Evolutionary conservation across 2,888 invertebrate genomes (phyloP).

Genomic region (Cheilosia urbana): DNA sequence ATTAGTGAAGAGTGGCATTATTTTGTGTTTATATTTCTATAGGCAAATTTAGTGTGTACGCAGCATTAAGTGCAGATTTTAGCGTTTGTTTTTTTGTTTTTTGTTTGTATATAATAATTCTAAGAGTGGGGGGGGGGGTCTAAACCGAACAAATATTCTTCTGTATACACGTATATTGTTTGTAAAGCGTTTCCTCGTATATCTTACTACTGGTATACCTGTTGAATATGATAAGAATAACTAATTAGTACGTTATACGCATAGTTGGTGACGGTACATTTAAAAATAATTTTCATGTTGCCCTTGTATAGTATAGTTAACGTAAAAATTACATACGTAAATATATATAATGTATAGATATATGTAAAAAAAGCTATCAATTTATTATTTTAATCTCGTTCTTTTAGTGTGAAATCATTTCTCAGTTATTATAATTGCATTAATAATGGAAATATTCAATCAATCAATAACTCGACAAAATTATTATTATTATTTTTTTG

Average conservation of each 20-base stretch:
- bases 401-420: slow-evolving; percentile 52
- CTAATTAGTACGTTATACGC: slow-evolving; percentile 48
- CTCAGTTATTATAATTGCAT: slow-evolving; percentile 38
- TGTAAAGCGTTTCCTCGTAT: slow-evolving; percentile 48
- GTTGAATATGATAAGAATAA: slow-evolving; percentile 30
- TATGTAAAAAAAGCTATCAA: slow-evolving; percentile 69
- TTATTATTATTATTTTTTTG: slow-evolving; percentile 54
- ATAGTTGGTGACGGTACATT: slow-evolving; percentile 42
- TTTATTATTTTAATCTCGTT: slow-evolving; percentile 62
- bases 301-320: slow-evolving; percentile 54
- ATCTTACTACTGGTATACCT: slow-evolving; percentile 39
- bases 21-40: slow-evolving; percentile 10
- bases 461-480: slow-evolving; percentile 61
- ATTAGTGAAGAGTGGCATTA: slow-evolving; percentile 46
- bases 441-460: slow-evolving; percentile 65
- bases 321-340: slow-evolving; percentile 20
- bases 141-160: slow-evolving; percentile 45
- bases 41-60: slow-evolving; percentile 32
- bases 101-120: slow-evolving; percentile 12
- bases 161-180: slow-evolving; percentile 43
- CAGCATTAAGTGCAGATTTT: slow-evolving; percentile 47
- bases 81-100: slow-evolving; percentile 12
- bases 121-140: slow-evolving; percentile 9
- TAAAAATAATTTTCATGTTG: slow-evolving; percentile 69
- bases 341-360: slow-evolving; percentile 20